A percentile compares a stretch with the other conserved stretches of the same genome.
phyloP scores from a whole-genome alignment of 2,888 invertebrate genomes.

The Dusona sp. region DNA sequence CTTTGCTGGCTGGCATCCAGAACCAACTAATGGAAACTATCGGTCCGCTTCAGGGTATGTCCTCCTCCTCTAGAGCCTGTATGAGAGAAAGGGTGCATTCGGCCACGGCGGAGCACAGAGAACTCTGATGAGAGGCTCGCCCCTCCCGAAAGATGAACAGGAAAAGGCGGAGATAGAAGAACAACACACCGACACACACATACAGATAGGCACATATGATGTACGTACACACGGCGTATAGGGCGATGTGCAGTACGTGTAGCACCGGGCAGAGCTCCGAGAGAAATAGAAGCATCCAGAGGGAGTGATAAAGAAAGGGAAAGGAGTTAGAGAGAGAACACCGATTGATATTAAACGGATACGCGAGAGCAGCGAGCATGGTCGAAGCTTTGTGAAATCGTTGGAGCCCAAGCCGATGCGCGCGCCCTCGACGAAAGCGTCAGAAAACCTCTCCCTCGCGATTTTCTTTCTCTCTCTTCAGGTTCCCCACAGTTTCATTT shows the following conservation, averaged over 20 bases:
- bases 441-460: conserved; percentile 21
- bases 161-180: conserved; percentile 64
- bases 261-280: not conserved
- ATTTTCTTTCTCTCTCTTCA: not conserved
- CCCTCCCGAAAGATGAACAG: conserved; percentile 55
- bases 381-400: conserved; percentile 67
- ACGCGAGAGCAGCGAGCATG: conserved; percentile 49
- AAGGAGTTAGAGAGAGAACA: conserved; percentile 56
- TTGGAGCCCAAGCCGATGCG: conserved; percentile 46
- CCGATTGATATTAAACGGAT: conserved; percentile 72
- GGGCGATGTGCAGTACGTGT: conserved; percentile 18
- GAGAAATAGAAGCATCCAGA: conserved; percentile 33
- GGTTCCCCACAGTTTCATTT: conserved; percentile 76
- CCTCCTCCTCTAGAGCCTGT: conserved; percentile 21
- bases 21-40: conserved; percentile 73
- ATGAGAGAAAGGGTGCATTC: conserved; percentile 44
- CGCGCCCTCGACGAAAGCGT: conserved; percentile 28
- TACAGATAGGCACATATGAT: conserved; percentile 4
- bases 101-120: conserved; percentile 25
- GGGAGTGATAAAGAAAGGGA: conserved; percentile 28
- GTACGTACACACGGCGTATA: not conserved
- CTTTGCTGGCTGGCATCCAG: conserved; percentile 71
- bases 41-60: conserved; percentile 57
- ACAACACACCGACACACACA: conserved; percentile 25
- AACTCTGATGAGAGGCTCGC: conserved; percentile 14